These are phyloP conservation scores for Protophormia terraenovae DNA, from an alignment of 2,888 invertebrate species.

Conservation along the genomic window DNA sequence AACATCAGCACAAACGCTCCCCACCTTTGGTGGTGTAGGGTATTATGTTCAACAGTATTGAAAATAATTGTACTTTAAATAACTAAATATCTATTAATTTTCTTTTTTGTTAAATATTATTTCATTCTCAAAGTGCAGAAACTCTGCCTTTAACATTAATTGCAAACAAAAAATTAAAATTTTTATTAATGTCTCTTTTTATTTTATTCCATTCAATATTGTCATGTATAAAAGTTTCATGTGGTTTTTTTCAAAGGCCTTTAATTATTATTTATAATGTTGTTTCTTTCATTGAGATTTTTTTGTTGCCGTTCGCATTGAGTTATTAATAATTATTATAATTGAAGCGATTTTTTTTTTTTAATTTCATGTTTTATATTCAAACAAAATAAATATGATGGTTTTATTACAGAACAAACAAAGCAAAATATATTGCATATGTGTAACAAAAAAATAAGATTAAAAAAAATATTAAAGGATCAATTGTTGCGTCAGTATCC, in stretches of 20 bases:
- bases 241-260: constrained; percentile 68
- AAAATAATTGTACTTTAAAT: no score
- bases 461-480: neutral
- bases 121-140: no score
- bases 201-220: constrained; percentile 46
- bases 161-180: constrained; percentile 30
- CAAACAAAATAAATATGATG: neutral
- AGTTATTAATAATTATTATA: constrained; percentile 55
- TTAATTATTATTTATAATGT: constrained; percentile 76
- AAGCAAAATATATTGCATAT: no score
- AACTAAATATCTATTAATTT: no score
- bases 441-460: neutral
- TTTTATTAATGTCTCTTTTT: constrained; percentile 54
- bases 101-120: no score
- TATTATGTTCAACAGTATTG: no score
- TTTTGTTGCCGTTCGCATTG: constrained; percentile 41
- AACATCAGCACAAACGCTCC: no score
- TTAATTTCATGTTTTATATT: neutral
- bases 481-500: no score
- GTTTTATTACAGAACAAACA: constrained; percentile 13
- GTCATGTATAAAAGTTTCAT: constrained; percentile 56
- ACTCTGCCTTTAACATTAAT: neutral
- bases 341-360: constrained; percentile 47
- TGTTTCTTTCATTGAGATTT: constrained; percentile 65
- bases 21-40: no score